Evolutionary conservation across 2,797 vertebrate genomes (phyloP).

Genomic region (Propithecus perrieri): DNA sequence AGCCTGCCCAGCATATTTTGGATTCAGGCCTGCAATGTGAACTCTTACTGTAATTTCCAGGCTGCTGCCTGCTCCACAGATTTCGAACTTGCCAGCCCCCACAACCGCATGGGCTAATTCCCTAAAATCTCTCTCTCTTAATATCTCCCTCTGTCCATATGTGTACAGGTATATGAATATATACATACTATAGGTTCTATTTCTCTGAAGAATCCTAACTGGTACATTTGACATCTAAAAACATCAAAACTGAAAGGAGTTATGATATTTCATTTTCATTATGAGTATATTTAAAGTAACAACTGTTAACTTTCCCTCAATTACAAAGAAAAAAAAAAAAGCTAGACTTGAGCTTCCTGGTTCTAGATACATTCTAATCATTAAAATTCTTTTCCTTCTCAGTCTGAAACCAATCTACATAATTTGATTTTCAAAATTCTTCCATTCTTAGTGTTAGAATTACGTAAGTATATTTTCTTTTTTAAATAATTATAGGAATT

Average conservation of each 20-base stretch:
- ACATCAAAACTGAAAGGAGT: neutral
- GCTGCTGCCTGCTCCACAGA: neutral
- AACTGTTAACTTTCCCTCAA: neutral
- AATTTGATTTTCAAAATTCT: neutral
- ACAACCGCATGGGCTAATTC: neutral
- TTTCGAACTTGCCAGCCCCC: neutral
- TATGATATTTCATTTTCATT: neutral
- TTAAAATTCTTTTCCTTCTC: neutral
- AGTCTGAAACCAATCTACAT: neutral
- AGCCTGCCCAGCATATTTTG: neutral
- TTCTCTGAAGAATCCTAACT: neutral
- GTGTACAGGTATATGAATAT: neutral
- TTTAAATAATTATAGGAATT: neutral
- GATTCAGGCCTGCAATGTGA: neutral
- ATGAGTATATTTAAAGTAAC: neutral
- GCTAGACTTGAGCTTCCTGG: neutral
- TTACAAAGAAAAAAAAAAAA: neutral
- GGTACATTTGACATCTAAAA: neutral
- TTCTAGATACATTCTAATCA: neutral
- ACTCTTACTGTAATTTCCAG: neutral
- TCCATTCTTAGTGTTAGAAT: neutral
- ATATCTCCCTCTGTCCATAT: too few relatives aligned
- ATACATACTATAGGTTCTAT: neutral
- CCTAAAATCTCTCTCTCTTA: neutral
- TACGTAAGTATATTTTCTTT: neutral